A percentile compares a stretch with the other conserved stretches of the same genome.
phyloP scores from a whole-genome alignment of 2,113 vertebrate species.

The Corythornis cristatus region DNA sequence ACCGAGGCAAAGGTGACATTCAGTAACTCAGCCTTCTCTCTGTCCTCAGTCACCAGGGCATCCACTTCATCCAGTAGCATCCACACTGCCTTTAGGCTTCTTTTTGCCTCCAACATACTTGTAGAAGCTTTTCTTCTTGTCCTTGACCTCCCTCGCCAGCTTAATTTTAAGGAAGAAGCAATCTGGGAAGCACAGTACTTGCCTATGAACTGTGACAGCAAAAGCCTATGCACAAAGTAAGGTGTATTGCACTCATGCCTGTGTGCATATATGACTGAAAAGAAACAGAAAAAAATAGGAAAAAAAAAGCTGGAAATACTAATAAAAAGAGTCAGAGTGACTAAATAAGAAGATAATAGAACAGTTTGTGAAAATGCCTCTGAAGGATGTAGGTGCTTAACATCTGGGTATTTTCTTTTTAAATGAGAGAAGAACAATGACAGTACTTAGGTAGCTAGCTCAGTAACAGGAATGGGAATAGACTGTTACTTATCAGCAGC shows the following conservation, averaged over 20 bases:
- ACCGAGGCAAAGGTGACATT: too few relatives aligned
- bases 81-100: too few relatives aligned
- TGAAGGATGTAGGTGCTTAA: neutral
- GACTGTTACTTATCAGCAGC: neutral
- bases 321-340: neutral
- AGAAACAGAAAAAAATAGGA: neutral
- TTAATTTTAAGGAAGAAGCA: neutral
- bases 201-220: neutral
- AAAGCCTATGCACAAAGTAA: neutral
- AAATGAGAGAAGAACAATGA: neutral
- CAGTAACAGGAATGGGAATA: neutral
- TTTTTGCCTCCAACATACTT: too few relatives aligned
- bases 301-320: neutral
- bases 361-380: neutral
- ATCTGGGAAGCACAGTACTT: neutral
- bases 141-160: too few relatives aligned
- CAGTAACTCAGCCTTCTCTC: too few relatives aligned
- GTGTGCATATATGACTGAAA: accelerated
- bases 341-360: neutral
- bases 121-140: too few relatives aligned
- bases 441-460: neutral
- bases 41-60: too few relatives aligned
- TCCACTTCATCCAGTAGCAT: too few relatives aligned
- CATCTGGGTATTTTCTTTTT: neutral
- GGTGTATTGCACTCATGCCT: neutral